Percentiles rank a stretch among this genome's conserved stretches.
Conservation (phyloP, 2,797 vertebrate genomes). For the Amniataba percoides region DNA sequence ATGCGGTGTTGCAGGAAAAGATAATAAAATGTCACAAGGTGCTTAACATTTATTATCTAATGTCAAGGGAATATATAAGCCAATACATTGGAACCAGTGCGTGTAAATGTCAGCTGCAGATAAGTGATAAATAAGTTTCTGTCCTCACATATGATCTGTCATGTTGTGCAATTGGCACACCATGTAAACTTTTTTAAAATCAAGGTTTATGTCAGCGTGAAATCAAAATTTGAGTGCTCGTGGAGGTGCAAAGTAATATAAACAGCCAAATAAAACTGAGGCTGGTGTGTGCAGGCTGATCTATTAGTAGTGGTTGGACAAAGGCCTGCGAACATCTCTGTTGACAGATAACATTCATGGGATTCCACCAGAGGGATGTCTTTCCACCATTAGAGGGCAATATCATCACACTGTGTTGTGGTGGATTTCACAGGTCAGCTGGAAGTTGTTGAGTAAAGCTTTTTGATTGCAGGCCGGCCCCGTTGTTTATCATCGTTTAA, state of each 20-base stretch:
- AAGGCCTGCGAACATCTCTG: not conserved
- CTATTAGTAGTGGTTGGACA: not conserved
- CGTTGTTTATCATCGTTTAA: not conserved
- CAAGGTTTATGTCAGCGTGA: not conserved
- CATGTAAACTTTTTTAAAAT: not conserved
- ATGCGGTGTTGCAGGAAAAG: too few relatives aligned
- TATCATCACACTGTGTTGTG: not conserved
- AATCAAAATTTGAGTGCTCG: not conserved
- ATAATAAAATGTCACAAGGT: not conserved
- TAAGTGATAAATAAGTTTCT: not conserved
- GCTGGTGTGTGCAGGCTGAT: not conserved
- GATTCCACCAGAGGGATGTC: constrained; percentile 1
- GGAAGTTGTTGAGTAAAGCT: not conserved
- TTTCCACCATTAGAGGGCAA: constrained; percentile 41
- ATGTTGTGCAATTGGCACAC: not conserved
- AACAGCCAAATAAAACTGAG: too few relatives aligned
- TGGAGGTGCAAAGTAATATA: too few relatives aligned
- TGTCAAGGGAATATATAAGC: not conserved
- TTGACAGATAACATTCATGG: constrained; percentile 26
- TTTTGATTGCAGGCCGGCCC: not conserved
- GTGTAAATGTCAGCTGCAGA: not conserved
- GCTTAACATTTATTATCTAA: not conserved
- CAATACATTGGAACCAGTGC: not conserved
- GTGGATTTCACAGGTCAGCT: not conserved
- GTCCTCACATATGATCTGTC: not conserved